A percentile compares a stretch with the other conserved stretches of the same genome.
phyloP scores from a whole-genome alignment of 1,140 invertebrate genomes.

The Leptinotarsa defecta region DNA sequence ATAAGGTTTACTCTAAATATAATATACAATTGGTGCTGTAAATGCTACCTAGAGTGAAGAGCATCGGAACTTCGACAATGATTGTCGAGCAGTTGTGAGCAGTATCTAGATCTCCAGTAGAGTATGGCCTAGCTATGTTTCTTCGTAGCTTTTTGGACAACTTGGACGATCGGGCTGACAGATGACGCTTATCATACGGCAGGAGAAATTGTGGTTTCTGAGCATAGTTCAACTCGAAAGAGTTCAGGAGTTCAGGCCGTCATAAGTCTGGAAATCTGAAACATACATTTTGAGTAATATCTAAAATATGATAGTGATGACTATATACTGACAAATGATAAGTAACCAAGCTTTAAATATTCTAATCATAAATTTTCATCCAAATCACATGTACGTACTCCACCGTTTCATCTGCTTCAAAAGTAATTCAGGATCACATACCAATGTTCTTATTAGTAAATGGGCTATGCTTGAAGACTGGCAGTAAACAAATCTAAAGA shows the following conservation, averaged over 20 bases:
- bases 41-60: slow-evolving; percentile 66
- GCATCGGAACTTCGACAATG: slow-evolving; percentile 64
- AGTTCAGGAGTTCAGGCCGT: slow-evolving; percentile 59
- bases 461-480: too few species aligned
- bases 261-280: slow-evolving; percentile 68
- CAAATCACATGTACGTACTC: too few species aligned
- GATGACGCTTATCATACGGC: slow-evolving; percentile 37
- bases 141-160: slow-evolving; percentile 14
- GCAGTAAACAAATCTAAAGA: too few species aligned
- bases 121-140: not conserved
- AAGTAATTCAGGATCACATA: too few species aligned
- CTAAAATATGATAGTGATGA: too few species aligned
- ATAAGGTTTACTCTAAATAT: slow-evolving; percentile 59
- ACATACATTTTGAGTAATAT: not conserved
- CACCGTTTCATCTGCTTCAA: too few species aligned
- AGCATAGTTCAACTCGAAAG: slow-evolving; percentile 49
- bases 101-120: slow-evolving; percentile 35
- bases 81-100: slow-evolving; percentile 24
- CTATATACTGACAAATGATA: too few species aligned
- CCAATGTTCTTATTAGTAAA: too few species aligned
- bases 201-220: slow-evolving; percentile 51
- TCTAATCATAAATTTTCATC: too few species aligned
- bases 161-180: slow-evolving; percentile 18
- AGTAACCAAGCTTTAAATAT: too few species aligned
- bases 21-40: slow-evolving; percentile 69